Conservation (phyloP, 2,113 vertebrate genomes). For the Copsychus sechellarum region DNA sequence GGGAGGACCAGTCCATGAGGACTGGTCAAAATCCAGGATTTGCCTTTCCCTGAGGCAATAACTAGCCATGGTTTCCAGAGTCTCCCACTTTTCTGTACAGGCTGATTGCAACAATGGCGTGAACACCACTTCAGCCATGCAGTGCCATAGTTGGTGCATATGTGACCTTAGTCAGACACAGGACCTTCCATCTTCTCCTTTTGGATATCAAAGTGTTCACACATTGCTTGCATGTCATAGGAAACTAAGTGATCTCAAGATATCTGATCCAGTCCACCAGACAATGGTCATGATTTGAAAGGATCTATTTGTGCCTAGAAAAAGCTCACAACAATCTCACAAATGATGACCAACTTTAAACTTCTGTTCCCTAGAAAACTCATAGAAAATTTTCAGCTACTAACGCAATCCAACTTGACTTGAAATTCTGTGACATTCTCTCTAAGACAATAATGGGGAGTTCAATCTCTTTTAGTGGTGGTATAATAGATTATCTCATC, state of each 20-base stretch:
- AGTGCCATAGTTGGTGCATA: neutral
- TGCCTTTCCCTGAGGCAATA: neutral
- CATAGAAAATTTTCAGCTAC: neutral
- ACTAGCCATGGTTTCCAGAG: neutral
- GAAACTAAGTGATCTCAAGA: neutral
- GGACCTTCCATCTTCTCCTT: neutral
- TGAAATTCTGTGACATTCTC: neutral
- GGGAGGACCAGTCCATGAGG: neutral
- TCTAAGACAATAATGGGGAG: neutral
- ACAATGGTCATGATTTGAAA: neutral
- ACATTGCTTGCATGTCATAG: neutral
- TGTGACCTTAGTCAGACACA: neutral
- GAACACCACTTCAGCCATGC: neutral
- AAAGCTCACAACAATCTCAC: neutral
- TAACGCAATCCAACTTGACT: neutral
- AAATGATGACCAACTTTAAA: neutral
- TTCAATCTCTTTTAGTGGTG: neutral
- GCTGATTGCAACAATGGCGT: neutral
- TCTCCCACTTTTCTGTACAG: neutral
- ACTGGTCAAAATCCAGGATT: neutral
- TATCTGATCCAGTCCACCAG: neutral
- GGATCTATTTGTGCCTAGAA: neutral
- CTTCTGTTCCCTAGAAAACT: neutral
- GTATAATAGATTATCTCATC: neutral
- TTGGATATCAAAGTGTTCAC: neutral